Evolutionary conservation across 2,888 invertebrate species (phyloP).

Genomic region (Flexamia atlantica): DNA sequence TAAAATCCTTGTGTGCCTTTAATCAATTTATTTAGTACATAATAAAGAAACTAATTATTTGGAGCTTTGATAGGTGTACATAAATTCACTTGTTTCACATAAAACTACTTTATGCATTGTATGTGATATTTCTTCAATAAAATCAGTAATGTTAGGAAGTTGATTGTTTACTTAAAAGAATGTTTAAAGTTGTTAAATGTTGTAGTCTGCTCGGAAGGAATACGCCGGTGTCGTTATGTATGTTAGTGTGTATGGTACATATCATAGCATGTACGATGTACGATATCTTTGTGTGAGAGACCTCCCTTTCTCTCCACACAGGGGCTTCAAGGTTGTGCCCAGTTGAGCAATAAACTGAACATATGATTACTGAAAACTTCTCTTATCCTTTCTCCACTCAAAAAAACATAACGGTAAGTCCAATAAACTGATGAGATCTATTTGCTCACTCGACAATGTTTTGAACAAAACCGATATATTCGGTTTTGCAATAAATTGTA

Average conservation of each 20-base stretch:
- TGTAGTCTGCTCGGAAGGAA: not conserved
- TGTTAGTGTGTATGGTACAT: conserved; percentile 44
- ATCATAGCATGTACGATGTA: conserved; percentile 42
- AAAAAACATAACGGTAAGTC: conserved; percentile 18
- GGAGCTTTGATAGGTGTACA: not conserved
- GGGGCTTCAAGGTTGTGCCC: conserved; percentile 41
- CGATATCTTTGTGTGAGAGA: not conserved
- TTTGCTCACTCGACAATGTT: conserved; percentile 40
- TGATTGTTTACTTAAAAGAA: conserved; percentile 39
- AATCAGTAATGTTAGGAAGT: conserved; percentile 27
- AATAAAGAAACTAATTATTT: not conserved
- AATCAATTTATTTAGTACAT: not conserved
- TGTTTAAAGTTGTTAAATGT: conserved; percentile 52
- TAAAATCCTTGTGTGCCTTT: too few relatives aligned
- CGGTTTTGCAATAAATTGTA: conserved; percentile 4
- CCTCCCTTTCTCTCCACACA: conserved; percentile 15
- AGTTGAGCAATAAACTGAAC: conserved; percentile 49
- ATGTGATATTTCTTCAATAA: conserved; percentile 50
- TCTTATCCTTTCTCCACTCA: conserved; percentile 13
- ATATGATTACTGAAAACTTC: conserved; percentile 46
- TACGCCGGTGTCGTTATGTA: not conserved
- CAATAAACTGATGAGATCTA: conserved; percentile 17
- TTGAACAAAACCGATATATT: not conserved
- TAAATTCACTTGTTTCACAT: conserved; percentile 34
- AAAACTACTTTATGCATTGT: conserved; percentile 8